A percentile compares a stretch with the other conserved stretches of the same genome.
phyloP scores from a whole-genome alignment of 2,888 invertebrate genomes.

The Odontothrips loti region DNA sequence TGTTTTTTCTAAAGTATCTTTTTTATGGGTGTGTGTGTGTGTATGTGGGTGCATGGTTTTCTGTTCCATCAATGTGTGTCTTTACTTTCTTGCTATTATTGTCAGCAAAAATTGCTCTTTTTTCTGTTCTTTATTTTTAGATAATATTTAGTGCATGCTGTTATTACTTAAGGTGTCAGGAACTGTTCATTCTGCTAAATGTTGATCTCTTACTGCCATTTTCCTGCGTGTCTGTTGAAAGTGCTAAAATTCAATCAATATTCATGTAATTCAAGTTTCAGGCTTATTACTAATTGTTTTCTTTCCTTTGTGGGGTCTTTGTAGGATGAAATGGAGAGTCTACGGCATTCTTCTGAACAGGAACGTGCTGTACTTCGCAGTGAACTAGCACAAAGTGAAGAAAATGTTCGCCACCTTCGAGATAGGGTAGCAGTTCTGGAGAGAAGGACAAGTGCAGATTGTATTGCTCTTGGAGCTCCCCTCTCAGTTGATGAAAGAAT shows the following conservation, averaged over 20 bases:
- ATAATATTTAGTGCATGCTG: neutral
- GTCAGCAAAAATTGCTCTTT: neutral
- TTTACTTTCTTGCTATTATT: neutral
- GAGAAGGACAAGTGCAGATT: constrained; percentile 46
- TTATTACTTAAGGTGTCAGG: no score
- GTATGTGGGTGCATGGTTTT: neutral
- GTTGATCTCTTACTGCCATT: no score
- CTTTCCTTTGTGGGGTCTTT: neutral
- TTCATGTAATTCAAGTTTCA: neutral
- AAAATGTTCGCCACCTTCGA: constrained; percentile 67
- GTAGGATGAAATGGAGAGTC: constrained; percentile 73
- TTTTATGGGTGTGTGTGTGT: neutral
- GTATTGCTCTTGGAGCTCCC: constrained; percentile 39
- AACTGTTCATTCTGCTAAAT: no score
- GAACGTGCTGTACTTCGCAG: constrained; percentile 65
- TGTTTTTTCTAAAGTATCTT: neutral
- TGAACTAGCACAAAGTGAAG: constrained; percentile 67
- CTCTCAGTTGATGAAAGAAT: constrained; percentile 53
- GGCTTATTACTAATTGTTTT: neutral
- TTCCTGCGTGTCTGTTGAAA: no score
- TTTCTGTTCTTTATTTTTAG: neutral
- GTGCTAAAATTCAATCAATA: no score
- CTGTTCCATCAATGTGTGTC: neutral
- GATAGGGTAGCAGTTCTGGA: constrained; percentile 58
- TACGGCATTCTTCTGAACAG: constrained; percentile 67